Evolutionary conservation across 1,140 invertebrate species (phyloP), one percentile per base, ranked within the genome.

Genomic region (Drosophila elegans): DNA sequence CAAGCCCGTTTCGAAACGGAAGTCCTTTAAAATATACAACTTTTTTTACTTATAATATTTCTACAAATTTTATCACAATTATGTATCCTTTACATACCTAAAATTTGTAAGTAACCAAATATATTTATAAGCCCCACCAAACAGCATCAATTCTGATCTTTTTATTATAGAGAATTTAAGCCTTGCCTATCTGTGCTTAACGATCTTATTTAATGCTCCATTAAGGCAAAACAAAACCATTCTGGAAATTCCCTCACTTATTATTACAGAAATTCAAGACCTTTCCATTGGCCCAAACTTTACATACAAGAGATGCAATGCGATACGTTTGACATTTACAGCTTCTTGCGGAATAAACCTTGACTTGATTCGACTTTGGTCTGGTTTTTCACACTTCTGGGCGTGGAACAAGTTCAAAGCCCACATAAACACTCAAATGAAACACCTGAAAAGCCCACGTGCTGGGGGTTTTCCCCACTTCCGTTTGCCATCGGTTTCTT

Each of bases 331-430:
- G 53, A 56, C 62, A 46, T 67, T 38, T 39, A 46, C 63, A 71
- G 51, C 67, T 57, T 71, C 71, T 53, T 57, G 48, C 1, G 7
- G 34, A 12, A 36, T 41, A 56, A 46, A 75, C 82, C 81, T 85
- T 86, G 81, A 84, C 81, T 85, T 44, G 38, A 61, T 61, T 79
- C 71, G 73, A 75, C 59, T 75, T 74, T 69, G 67, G 52, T 61
- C 59, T 68, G 46, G 57, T 78, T 78, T 44, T 56, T 42, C 55
- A 56, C 66, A 51, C 38, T 34, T 54, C 10, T 49, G 42, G 56
- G 54, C 42, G 55, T 57, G 39, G 46, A 54, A 75, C 74, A 76
- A 56, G 54, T 78, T 57, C 39, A 71, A 77, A 77, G 63, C 71
- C 54, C 64, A 80, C 72, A 51, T 39, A 36, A 3, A 55, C 55